A percentile compares a stretch with the other conserved stretches of the same genome.
Conservation (phyloP, 2,797 vertebrate genomes). For the Ispidina lecontei region DNA sequence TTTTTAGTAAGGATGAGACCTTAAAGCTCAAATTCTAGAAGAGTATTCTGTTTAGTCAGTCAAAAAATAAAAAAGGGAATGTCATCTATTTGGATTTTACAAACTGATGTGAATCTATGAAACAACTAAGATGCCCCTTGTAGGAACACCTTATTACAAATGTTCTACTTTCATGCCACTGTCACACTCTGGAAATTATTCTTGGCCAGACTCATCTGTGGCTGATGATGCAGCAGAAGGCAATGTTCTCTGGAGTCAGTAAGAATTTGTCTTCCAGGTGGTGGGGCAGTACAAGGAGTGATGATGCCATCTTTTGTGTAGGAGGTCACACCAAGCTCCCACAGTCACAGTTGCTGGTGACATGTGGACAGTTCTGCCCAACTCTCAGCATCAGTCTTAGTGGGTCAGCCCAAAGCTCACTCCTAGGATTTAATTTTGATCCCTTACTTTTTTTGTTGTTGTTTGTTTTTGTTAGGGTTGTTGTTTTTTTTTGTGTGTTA, state of each 20-base stretch:
- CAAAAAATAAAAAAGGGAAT: neutral
- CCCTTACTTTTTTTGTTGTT: neutral
- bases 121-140: neutral
- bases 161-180: neutral
- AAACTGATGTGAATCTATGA: neutral
- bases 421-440: neutral
- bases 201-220: neutral
- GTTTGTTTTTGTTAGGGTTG: neutral
- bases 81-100: neutral
- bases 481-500: neutral
- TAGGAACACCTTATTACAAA: neutral
- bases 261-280: neutral
- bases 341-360: rapidly evolving
- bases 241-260: neutral
- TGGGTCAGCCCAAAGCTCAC: neutral
- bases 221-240: conserved; percentile 44
- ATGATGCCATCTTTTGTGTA: conserved; percentile 10
- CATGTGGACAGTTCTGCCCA: neutral
- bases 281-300: neutral
- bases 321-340: neutral
- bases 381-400: neutral
- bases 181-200: neutral
- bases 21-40: neutral
- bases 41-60: neutral
- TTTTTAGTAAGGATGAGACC: neutral